Percentiles rank a stretch among this genome's conserved stretches.
Evolutionary conservation across 1,140 invertebrate species (phyloP).

Genomic region (Bombus picipes): DNA sequence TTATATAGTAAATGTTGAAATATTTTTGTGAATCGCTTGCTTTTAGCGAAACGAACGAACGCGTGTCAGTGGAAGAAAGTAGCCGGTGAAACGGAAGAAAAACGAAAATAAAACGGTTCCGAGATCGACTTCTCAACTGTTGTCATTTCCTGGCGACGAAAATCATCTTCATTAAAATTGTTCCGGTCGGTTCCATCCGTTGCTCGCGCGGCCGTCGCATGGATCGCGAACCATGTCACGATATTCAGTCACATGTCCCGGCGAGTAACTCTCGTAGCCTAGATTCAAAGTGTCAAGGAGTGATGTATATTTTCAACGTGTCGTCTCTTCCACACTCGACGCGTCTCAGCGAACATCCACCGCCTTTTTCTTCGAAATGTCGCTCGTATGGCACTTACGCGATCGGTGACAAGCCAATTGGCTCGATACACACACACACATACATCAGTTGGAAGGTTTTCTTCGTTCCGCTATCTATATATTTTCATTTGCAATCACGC

Average conservation of each 20-base stretch:
- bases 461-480: background rate
- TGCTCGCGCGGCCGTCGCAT: slow-evolving; percentile 77
- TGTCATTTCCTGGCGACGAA: slow-evolving; percentile 62
- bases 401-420: background rate
- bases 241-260: slow-evolving; percentile 46
- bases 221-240: slow-evolving; percentile 74
- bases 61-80: too few relatives aligned
- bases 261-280: slow-evolving; percentile 69
- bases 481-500: background rate
- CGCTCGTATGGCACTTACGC: background rate
- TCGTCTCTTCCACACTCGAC: background rate
- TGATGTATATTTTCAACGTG: slow-evolving; percentile 28
- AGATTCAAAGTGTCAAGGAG: slow-evolving; percentile 56
- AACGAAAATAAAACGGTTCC: slow-evolving; percentile 13
- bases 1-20: too few relatives aligned
- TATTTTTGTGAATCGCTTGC: background rate
- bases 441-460: background rate
- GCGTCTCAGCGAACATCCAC: background rate
- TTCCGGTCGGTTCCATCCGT: slow-evolving; percentile 75
- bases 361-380: background rate
- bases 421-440: background rate
- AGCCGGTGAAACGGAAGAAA: background rate
- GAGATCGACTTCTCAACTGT: slow-evolving; percentile 42
- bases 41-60: background rate
- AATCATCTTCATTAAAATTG: slow-evolving; percentile 72